These are phyloP conservation scores for Pelochelys cantorii DNA, from an alignment of 2,797 vertebrate species.

Conservation along the genomic window DNA sequence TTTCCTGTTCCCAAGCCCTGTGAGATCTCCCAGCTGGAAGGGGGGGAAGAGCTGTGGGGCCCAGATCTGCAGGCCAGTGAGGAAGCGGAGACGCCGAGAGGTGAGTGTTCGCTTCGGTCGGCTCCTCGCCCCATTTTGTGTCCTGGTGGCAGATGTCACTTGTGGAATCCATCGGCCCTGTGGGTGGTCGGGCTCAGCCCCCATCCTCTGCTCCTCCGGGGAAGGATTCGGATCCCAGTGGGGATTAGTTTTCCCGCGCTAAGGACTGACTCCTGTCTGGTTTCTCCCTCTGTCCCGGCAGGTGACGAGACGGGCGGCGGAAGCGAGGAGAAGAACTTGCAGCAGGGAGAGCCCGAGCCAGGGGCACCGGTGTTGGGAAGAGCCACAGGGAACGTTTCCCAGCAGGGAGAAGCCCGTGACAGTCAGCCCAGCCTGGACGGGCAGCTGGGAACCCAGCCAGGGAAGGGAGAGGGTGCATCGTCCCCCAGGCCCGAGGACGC, in stretches of 20 bases:
- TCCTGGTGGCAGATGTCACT: background rate
- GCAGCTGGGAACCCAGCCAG: background rate
- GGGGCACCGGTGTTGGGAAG: background rate
- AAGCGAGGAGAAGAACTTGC: background rate
- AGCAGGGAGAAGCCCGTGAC: background rate
- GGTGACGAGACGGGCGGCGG: background rate
- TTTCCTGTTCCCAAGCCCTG: constrained; percentile 50
- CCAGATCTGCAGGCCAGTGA: background rate
- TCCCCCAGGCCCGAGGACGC: background rate
- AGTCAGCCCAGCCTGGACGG: background rate
- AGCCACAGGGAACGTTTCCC: background rate
- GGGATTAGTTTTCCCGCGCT: background rate
- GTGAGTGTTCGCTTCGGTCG: constrained; percentile 8
- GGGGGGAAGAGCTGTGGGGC: background rate
- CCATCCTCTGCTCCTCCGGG: rapidly evolving
- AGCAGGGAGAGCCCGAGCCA: background rate
- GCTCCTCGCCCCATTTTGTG: background rate
- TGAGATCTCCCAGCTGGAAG: constrained; percentile 34
- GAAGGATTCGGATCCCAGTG: background rate
- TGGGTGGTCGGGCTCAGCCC: background rate
- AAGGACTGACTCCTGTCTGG: background rate
- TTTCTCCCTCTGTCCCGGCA: background rate
- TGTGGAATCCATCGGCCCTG: too few relatives aligned
- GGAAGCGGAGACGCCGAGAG: background rate
- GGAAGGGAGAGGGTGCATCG: rapidly evolving